Percentiles rank a stretch among this genome's conserved stretches.
Conservation (phyloP, 1,140 invertebrate genomes). For the Brachystomella parvula region DNA sequence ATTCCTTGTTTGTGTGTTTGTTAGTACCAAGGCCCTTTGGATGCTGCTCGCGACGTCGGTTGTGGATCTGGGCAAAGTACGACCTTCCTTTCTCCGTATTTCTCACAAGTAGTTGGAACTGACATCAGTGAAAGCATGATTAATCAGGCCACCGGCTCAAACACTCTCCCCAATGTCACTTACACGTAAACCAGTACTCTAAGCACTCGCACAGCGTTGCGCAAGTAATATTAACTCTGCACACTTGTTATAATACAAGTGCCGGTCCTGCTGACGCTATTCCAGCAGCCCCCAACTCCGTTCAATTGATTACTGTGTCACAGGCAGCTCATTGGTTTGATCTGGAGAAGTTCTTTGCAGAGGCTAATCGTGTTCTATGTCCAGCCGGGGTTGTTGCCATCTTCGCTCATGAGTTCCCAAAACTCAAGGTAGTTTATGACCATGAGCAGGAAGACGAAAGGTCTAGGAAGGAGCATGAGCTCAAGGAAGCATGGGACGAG, state of each 20-base stretch:
- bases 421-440: background rate
- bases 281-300: slow-evolving; percentile 42
- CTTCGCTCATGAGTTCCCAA: slow-evolving; percentile 13
- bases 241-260: too few species aligned
- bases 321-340: slow-evolving; percentile 49
- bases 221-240: background rate
- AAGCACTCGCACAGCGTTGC: background rate
- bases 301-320: slow-evolving; percentile 40
- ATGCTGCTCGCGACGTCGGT: slow-evolving; percentile 25
- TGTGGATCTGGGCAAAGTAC: slow-evolving; percentile 47
- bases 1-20: background rate
- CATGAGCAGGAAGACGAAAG: background rate
- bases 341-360: slow-evolving; percentile 44
- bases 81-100: slow-evolving; percentile 41
- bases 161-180: slow-evolving; percentile 15
- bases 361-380: slow-evolving; percentile 43
- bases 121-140: slow-evolving; percentile 44
- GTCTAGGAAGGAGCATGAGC: background rate
- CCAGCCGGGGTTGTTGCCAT: slow-evolving; percentile 43
- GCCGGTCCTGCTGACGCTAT: slow-evolving; percentile 35
- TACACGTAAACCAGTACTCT: slow-evolving; percentile 17
- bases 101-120: slow-evolving; percentile 43
- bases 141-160: slow-evolving; percentile 38
- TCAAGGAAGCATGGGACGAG: background rate
- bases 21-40: slow-evolving; percentile 24